Conservation (phyloP, 2,888 invertebrate species). For the Pyrochroa serraticornis region DNA sequence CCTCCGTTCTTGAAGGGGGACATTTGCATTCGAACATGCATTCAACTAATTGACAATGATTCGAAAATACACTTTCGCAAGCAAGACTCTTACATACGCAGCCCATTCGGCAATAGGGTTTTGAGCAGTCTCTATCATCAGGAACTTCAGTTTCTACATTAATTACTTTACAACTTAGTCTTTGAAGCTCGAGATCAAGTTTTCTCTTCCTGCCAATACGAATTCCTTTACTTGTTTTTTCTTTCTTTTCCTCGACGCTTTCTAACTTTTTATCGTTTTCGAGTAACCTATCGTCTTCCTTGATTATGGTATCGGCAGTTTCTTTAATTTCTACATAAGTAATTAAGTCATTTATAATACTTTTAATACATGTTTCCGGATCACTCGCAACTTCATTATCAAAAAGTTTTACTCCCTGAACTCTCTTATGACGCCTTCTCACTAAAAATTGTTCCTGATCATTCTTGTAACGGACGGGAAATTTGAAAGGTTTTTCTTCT, state of each 20-base stretch:
- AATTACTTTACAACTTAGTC: conserved; percentile 72
- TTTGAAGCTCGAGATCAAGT: conserved; percentile 61
- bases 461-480: conserved; percentile 65
- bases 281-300: conserved; percentile 48
- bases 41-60: conserved; percentile 67
- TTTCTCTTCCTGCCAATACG: conserved; percentile 22
- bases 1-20: conserved; percentile 22
- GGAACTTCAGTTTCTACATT: conserved; percentile 55
- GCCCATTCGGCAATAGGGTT: conserved; percentile 67
- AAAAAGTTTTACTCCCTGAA: background rate
- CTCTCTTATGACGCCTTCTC: conserved; percentile 22
- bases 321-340: conserved; percentile 67
- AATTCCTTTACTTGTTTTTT: conserved; percentile 25
- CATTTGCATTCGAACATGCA: conserved; percentile 68
- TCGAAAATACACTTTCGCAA: conserved; percentile 52
- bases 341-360: conserved; percentile 62
- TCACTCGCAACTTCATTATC: conserved; percentile 3
- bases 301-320: conserved; percentile 62
- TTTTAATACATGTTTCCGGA: conserved; percentile 24
- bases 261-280: conserved; percentile 33
- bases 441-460: conserved; percentile 65
- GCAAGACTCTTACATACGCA: conserved; percentile 70
- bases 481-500: conserved; percentile 56
- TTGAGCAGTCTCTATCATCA: conserved; percentile 56
- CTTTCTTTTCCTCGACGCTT: conserved; percentile 33